Evolutionary conservation across 1,140 invertebrate species (phyloP), one percentile per base, ranked within the genome.

Genomic region (Dreissena rostriformis): DNA sequence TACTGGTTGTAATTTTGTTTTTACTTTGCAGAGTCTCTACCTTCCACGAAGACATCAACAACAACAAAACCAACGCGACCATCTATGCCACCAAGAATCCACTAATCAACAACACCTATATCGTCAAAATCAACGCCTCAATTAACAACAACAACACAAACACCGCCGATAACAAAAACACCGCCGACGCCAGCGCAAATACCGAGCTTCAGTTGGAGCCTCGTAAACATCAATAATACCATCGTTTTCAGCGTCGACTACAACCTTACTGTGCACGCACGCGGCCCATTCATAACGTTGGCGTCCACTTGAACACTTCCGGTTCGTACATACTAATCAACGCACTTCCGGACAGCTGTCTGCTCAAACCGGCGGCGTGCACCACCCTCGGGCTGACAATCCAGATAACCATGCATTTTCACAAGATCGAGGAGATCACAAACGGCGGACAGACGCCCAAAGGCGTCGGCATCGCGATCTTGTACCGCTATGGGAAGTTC

Each of bases 401-500:
- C 15, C 52, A 53, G 17, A 71, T 84, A 11, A 70, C 49, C 4
- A 77, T 84, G 17, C 52, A 72, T 10, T 77, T 84, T 22, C 39
- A 84, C 29, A 71, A 51, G 24, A 61, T 72, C 17, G 53, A 77
- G 65, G 82, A 84, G 51, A 84, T 84, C 19, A 77, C 73, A 19
- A 84, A 74, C 61, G 82, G 82, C 52, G 82, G 66, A 7, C 74
- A 84, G n/a, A 28, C 63, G 10, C 82, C 67, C 17, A 66, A 78
- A 53, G 82, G 82, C 11, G 49, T 84, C n/a, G 82, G 82, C 22
- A 29, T 84, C 28, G 82, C 82, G 12, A 68, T 84, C 19, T 63
- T 84, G 26, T 84, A 84, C 39, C 26, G 82, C 19, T 84, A 63
- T 65, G 82, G 82, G n/a, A 68, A 76, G 39, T 28, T 84, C 22